Percentiles rank a stretch among this genome's conserved stretches.
Conservation (phyloP, 2,113 vertebrate genomes). For the Lamprotornis superbus region DNA sequence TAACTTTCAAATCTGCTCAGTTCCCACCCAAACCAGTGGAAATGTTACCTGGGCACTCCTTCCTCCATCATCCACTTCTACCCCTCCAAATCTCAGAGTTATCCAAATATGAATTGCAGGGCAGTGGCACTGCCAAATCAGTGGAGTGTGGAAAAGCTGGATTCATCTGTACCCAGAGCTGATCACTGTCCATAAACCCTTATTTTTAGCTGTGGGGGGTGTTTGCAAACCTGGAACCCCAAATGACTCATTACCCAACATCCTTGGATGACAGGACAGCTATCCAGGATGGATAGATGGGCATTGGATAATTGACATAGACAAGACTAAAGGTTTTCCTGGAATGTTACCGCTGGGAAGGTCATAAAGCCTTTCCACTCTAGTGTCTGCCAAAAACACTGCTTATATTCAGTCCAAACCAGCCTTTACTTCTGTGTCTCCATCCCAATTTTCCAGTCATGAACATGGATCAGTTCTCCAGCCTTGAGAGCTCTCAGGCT, state of each 20-base stretch:
- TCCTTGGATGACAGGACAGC: not conserved
- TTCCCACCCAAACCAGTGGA: not conserved
- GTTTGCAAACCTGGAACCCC: not conserved
- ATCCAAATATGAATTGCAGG: not conserved
- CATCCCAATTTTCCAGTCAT: not conserved
- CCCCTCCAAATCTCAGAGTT: not conserved
- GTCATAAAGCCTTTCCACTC: not conserved
- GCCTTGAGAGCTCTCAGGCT: not conserved
- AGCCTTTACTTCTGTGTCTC: not conserved
- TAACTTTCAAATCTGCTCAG: not conserved
- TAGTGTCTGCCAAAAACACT: accelerated
- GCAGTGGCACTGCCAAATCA: not conserved
- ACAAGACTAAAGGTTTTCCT: not conserved
- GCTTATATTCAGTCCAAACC: not conserved
- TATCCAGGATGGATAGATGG: not conserved
- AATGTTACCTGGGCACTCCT: not conserved
- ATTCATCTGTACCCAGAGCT: not conserved
- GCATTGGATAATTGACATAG: not conserved
- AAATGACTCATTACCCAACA: not conserved
- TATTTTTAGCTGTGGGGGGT: not conserved
- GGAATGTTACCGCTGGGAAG: not conserved
- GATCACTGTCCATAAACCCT: not conserved
- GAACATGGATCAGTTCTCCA: not conserved
- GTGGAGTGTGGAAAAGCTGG: not conserved
- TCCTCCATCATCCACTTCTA: not conserved